Percentiles rank a stretch among this genome's conserved stretches.
These are phyloP conservation scores for Drosophila longiperda DNA, from an alignment of 2,888 invertebrate genomes.

Conservation along the genomic window DNA sequence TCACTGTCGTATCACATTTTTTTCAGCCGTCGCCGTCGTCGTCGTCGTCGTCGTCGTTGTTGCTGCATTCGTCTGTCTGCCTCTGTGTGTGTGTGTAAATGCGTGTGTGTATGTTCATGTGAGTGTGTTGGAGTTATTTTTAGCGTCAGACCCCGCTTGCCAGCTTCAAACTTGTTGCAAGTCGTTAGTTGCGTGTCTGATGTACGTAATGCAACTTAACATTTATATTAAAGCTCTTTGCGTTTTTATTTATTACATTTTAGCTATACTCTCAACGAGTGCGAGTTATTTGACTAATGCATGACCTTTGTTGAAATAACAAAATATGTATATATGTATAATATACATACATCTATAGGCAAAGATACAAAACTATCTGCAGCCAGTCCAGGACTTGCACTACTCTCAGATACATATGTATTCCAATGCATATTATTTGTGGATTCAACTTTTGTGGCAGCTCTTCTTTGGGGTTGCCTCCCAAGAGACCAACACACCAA, in stretches of 20 bases:
- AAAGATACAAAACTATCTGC: slow-evolving; percentile 1
- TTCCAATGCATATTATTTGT: slow-evolving; percentile 53
- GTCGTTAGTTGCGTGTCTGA: slow-evolving; percentile 67
- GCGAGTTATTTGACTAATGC: slow-evolving; percentile 7
- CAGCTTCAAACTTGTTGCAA: slow-evolving; percentile 78
- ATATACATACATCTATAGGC: neutral
- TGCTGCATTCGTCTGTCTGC: slow-evolving; percentile 19
- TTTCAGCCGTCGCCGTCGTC: slow-evolving; percentile 35
- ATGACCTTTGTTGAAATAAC: slow-evolving; percentile 23
- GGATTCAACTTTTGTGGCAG: slow-evolving; percentile 25
- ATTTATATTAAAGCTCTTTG: slow-evolving; percentile 61
- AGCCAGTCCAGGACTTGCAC: slow-evolving; percentile 6
- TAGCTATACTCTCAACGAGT: slow-evolving; percentile 10
- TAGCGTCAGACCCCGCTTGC: slow-evolving; percentile 62
- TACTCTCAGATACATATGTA: neutral
- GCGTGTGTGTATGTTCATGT: slow-evolving; percentile 13
- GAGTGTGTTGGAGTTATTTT: slow-evolving; percentile 64
- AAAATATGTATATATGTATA: neutral
- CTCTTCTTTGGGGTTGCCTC: slow-evolving; percentile 39
- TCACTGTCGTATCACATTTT: slow-evolving; percentile 78
- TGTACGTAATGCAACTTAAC: slow-evolving; percentile 57
- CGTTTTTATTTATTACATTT: slow-evolving; percentile 11
- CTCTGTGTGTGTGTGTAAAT: slow-evolving; percentile 7
- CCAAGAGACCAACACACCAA: slow-evolving; percentile 18
- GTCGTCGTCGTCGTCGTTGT: slow-evolving; percentile 21